phyloP scores from a whole-genome alignment of 2,888 invertebrate genomes.

The Mimas tiliae region DNA sequence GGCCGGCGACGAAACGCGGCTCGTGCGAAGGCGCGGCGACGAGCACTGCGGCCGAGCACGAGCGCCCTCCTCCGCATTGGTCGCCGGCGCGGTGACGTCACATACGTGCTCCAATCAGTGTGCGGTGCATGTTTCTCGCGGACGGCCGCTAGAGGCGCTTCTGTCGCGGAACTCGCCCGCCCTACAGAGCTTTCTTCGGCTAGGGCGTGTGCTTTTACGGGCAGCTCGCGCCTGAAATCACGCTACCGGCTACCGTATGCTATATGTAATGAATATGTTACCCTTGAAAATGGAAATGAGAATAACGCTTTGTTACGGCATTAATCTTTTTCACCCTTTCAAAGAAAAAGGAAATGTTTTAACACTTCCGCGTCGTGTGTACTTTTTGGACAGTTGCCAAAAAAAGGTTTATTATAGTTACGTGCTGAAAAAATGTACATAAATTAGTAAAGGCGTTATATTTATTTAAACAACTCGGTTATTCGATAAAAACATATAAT shows the following conservation, averaged over 20 bases:
- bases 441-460: not conserved
- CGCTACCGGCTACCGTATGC: constrained; percentile 50
- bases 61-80: constrained; percentile 74
- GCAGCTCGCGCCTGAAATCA: constrained; percentile 64
- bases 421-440: constrained; percentile 8
- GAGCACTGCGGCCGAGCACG: constrained; percentile 80
- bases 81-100: constrained; percentile 74
- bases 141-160: constrained; percentile 66
- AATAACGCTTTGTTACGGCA: not conserved
- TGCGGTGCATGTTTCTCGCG: constrained; percentile 51
- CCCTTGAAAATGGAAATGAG: constrained; percentile 19
- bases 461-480: not conserved
- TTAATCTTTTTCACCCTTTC: not conserved
- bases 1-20: constrained; percentile 74
- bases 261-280: constrained; percentile 40
- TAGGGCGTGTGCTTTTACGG: constrained; percentile 79
- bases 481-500: not conserved
- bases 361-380: constrained; percentile 10
- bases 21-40: constrained; percentile 81
- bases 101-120: constrained; percentile 64
- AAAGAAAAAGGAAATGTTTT: constrained; percentile 4
- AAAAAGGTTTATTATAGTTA: constrained; percentile 30
- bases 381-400: constrained; percentile 36
- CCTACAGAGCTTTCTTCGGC: constrained; percentile 80
- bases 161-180: constrained; percentile 75